Evolutionary conservation across 2,888 invertebrate species (phyloP), one percentile per base, ranked within the genome.

Genomic region (Phasia obesa): DNA sequence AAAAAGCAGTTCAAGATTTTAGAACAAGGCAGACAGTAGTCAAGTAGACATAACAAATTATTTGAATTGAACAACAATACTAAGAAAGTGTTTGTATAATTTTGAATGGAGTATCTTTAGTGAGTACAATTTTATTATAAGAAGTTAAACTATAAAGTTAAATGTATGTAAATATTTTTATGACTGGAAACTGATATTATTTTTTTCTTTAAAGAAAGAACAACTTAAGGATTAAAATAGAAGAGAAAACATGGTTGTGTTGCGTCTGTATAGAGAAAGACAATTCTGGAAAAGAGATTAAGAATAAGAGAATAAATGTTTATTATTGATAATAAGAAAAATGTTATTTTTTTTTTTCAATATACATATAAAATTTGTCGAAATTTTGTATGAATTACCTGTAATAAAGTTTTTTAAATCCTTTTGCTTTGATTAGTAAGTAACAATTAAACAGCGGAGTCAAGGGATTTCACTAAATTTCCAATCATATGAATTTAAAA

Each of bases 221-320:
- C 17, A 47, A 53, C 21, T 59, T 38, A 13, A 57, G 51, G 38
- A 7, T 19, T 55, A 35, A 25, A 35, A 35, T 4, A 44, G 53
- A 42, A 69, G 19, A 44, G 2, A 19, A 57, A 17, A 59, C 35
- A 25, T 38, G 2, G 5, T 31, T 21, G 42, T 44, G 21, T 23
- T 38, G 38, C 25, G 23, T 15, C 21, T 25, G 17, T 21, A 35
- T 25, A 49, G 25, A 47, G 21, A 42, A 35, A 53, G 38, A 42
- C 9, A 78, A 57, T 9, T 79, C 79, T 79, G 79, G 23, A 79
- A 79, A 67, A 53, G 42, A 62, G 11, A 67, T 35, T 17, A 64
- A 70, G 4, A 62, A n/a, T n/a, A n/a, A 47, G 11, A 35, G 9
- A 35, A 35, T 11, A 53, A n/a, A 53, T n/a, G 2, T 4, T 51